Evolutionary conservation across 2,113 vertebrate species (phyloP).

Genomic region (Sarotherodon lohbergeri): DNA sequence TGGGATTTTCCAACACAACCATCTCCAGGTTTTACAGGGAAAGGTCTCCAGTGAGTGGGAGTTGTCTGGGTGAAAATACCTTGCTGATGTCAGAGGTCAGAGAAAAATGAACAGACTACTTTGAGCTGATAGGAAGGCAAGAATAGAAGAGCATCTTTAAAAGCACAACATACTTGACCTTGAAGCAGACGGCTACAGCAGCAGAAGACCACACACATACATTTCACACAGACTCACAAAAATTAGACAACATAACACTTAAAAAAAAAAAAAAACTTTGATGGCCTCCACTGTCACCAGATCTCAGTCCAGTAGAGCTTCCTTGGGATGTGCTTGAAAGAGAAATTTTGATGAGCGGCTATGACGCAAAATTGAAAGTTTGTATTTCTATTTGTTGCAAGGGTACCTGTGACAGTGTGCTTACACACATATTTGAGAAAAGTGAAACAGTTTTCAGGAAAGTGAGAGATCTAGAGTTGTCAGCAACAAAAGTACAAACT

Average conservation of each 20-base stretch:
- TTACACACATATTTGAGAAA: not conserved
- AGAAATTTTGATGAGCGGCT: not conserved
- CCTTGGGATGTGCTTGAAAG: rapidly evolving
- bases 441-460: not conserved
- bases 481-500: not conserved
- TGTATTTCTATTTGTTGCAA: not conserved
- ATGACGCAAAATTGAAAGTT: not conserved
- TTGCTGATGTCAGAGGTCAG: not conserved
- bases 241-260: not conserved
- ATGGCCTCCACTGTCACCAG: not conserved
- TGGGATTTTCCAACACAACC: not conserved
- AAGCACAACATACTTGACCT: not conserved
- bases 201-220: not conserved
- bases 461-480: not conserved
- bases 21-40: not conserved
- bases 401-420: not conserved
- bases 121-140: not conserved
- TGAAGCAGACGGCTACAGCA: not conserved
- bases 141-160: not conserved
- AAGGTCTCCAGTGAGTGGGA: not conserved
- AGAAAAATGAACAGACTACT: not conserved
- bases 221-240: not conserved
- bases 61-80: not conserved
- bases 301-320: not conserved
- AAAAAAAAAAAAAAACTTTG: not conserved